Percentiles rank a stretch among this genome's conserved stretches.
phyloP scores from a whole-genome alignment of 2,888 invertebrate genomes.

The Zaprionus obscuricornis region DNA sequence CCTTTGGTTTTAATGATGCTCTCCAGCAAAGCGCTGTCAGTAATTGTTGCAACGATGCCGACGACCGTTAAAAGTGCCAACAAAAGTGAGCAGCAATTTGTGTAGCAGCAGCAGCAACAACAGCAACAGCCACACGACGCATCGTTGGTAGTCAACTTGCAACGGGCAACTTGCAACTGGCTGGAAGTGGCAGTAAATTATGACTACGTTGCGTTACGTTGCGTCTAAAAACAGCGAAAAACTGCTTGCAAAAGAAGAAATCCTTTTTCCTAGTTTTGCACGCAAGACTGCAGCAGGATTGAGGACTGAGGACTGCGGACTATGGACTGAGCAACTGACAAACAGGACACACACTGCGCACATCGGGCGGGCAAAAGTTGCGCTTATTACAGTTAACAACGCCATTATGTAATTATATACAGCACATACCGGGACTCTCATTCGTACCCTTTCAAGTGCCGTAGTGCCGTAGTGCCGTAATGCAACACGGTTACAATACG shows the following conservation, averaged over 20 bases:
- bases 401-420: conserved; percentile 76
- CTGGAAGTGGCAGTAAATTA: conserved; percentile 61
- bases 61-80: conserved; percentile 58
- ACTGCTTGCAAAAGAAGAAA: too few relatives aligned
- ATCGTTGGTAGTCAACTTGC: conserved; percentile 38
- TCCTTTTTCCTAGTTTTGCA: too few relatives aligned
- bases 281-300: too few relatives aligned
- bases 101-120: conserved; percentile 70
- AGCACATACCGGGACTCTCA: conserved; percentile 35
- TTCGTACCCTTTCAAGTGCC: conserved; percentile 35
- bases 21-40: conserved; percentile 48
- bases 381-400: conserved; percentile 78
- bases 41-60: conserved; percentile 66
- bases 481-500: too few relatives aligned
- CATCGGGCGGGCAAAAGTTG: conserved; percentile 59
- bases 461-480: background rate
- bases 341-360: conserved; percentile 73
- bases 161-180: conserved; percentile 1
- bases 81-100: conserved; percentile 75
- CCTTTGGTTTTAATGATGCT: conserved; percentile 79
- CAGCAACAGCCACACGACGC: conserved; percentile 38
- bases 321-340: too few relatives aligned
- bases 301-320: too few relatives aligned
- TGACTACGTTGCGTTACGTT: too few relatives aligned
- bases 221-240: conserved; percentile 51